Conservation (phyloP, 2,797 vertebrate genomes). For the Tenualosa ilisha region DNA sequence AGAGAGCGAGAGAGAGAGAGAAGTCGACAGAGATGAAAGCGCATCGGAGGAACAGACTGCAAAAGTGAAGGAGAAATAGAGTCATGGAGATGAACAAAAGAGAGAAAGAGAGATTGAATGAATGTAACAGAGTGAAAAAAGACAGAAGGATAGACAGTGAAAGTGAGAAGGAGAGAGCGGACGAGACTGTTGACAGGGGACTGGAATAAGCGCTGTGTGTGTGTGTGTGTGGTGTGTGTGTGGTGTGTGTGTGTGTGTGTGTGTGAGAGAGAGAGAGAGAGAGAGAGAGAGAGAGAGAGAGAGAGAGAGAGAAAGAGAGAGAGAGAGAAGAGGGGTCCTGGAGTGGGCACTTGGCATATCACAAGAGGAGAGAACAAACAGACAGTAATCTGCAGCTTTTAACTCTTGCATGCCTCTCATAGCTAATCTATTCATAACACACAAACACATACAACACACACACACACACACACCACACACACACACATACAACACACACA, state of each 20-base stretch:
- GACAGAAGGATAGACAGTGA: neutral
- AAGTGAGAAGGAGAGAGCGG: constrained; percentile 16
- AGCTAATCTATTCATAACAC: constrained; percentile 63
- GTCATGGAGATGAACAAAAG: neutral
- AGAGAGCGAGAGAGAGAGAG: neutral
- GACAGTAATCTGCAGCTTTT: constrained; percentile 59
- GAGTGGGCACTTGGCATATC: constrained; percentile 48
- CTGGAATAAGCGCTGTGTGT: constrained; percentile 13
- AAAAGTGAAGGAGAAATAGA: neutral
- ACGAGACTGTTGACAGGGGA: constrained; percentile 43
- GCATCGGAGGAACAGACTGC: too few relatives aligned
- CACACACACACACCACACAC: neutral
- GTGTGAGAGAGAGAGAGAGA: neutral
- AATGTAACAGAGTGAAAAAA: neutral
- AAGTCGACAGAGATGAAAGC: neutral
- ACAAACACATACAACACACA: neutral
- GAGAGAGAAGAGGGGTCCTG: constrained; percentile 41
- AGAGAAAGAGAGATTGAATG: neutral
- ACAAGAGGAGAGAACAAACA: constrained; percentile 51
- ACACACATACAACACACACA: too few relatives aligned
- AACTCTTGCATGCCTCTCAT: constrained; percentile 64
- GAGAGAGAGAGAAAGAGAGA: too few relatives aligned
- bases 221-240: constrained; percentile 12
- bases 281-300: constrained; percentile 10
- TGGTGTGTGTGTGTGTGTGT: constrained; percentile 25